Base-by-base conservation (phyloP, 2,797 vertebrate species). In the Enteromius mattozi region DNA sequence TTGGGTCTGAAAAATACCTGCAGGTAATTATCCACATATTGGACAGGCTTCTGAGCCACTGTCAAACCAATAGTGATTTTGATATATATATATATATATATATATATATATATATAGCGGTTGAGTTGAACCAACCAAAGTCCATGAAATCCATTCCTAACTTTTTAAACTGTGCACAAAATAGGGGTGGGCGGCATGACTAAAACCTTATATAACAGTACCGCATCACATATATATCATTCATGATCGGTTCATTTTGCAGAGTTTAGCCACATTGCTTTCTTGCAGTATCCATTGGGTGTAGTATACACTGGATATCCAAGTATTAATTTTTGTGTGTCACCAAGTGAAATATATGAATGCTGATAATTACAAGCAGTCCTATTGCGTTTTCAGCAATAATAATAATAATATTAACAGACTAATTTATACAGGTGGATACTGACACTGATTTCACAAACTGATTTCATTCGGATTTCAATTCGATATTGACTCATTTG, bases 131-230 rank as follows among this genome's bases (percentile, higher is more conserved):
- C 49, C 8, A 81, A 42, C 59, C 16, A 78, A 78, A 78, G 40
- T 42, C 30, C 40, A 78, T 14, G 24, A 65, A 78, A 78, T 51
- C 33, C 14, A 19, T 54, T 54, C 16, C 9, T 21, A 37, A 27
- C 47, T 66, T 79, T 17, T 51, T 49, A 47, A 45, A n/a, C 78
- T 9, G 27, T 51, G 78, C 30, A 51, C 63, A 13, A 51, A 68
- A 80, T 19, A 68, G 63, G 21, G 47, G 78, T 35, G 63, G 78
- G 59, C 37, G 51, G 24, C n/a, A 42, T 61, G 75, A 78, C 75
- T 42, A 77, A 77, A 77, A 42, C 56, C 33, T 77, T 77, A 77
- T n/a, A 56, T 76, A 76, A 76, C 49, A 37, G 72, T 56, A 35
- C 72, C 54, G 30, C 13, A 76, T n/a, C 30, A 75, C 30, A n/a